Base-by-base conservation (phyloP, 1,140 invertebrate species). In the Lepidurus packardi region DNA sequence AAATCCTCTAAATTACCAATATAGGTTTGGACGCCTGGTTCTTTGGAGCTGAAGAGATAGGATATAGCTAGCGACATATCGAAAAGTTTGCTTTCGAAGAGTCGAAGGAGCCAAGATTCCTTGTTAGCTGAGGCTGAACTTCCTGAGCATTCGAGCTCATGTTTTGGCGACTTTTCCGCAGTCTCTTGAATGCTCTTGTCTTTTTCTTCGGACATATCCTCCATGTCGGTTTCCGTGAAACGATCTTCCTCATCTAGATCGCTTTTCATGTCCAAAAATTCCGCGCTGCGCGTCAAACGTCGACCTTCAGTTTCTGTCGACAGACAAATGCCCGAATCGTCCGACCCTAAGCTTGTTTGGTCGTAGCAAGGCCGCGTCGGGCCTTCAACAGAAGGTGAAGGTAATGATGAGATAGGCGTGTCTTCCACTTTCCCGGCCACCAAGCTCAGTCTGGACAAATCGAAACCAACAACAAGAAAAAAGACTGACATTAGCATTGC, bases 41-140 rank as follows among this genome's bases (percentile, higher is more conserved):
- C 97, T 86, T 98, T 98, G n/a, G 96, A 97, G 84, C 97, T 97
- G 84, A 96, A 98, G 45, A 99, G 87, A 89, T 99, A 98, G 83
- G 94, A 94, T 83, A 99, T 95, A 34, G 96, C 97, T 89, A 98
- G 97, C 78, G 94, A 94, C 90, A 98, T 97, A 84, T 98, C 94
- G 85, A 99, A 99, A 78, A 97, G 89, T 87, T 95, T 95, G 80
- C 96, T 97, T 85, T 99, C 96, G 83, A 99, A 97, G 81, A 99
- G 88, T 81, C 97, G 87, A 79, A 98, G 86, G 76, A 99, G 87
- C 85, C 92, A 88, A 9, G 88, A 89, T 81, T 88, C 85, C 44
- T 81, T 82, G 53, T 77, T 76, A 13, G 47, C 81, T 7, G 53
- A 65, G 21, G 53, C 16, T 16, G 53, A 9, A 16, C 13, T 65